Conservation (phyloP, 1,140 invertebrate species). For the Diachasmimorpha longicaudata region DNA sequence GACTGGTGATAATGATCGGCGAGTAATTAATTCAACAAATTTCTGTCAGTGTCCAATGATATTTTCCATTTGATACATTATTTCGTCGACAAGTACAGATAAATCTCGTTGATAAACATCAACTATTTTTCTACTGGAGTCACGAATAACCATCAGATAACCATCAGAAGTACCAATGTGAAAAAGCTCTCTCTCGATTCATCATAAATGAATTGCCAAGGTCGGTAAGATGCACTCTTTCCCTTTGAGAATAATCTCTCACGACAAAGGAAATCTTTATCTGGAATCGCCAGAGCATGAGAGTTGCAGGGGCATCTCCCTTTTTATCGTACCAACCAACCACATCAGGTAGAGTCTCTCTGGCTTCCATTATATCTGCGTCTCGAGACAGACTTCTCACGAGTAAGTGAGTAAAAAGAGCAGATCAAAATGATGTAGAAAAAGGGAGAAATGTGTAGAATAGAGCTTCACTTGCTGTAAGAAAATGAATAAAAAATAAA, state of each 20-base stretch:
- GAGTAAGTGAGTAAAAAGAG: not conserved
- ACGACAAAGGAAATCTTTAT: slow-evolving; percentile 7
- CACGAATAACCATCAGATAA: not conserved
- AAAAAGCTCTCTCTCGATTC: slow-evolving; percentile 12
- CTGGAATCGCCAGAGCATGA: not conserved
- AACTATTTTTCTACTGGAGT: not conserved
- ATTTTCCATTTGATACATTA: not conserved
- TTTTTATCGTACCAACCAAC: not conserved
- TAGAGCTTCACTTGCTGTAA: not conserved
- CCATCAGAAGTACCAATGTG: not conserved
- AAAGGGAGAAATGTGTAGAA: not conserved
- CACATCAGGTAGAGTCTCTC: not conserved
- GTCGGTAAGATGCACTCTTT: not conserved
- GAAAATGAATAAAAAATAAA: not conserved
- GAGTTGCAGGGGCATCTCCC: not conserved
- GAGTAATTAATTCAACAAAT: not conserved
- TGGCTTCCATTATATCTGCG: slow-evolving; percentile 13
- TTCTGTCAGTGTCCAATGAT: not conserved
- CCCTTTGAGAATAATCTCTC: slow-evolving; percentile 1
- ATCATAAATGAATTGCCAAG: slow-evolving; percentile 12
- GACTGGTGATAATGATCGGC: not conserved
- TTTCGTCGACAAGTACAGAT: not conserved
- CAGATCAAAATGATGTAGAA: not conserved
- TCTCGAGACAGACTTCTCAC: not conserved
- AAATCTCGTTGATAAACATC: not conserved